A percentile compares a stretch with the other conserved stretches of the same genome.
Evolutionary conservation across 2,888 invertebrate genomes (phyloP).

Genomic region (Bhutanitis thaidina): DNA sequence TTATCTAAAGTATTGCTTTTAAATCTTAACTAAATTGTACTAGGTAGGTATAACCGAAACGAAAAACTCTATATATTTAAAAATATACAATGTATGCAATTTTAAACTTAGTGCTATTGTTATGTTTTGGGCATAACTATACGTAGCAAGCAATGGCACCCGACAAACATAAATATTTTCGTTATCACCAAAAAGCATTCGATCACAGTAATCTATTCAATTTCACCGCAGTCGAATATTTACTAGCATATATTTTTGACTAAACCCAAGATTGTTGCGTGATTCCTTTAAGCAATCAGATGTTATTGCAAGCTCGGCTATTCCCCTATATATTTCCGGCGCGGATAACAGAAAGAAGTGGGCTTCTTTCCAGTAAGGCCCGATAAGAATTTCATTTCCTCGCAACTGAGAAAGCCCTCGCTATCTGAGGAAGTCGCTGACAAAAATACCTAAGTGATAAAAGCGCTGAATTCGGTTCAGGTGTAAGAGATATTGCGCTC

Average conservation of each 20-base stretch:
- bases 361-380: slow-evolving; percentile 66
- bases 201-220: slow-evolving; percentile 19
- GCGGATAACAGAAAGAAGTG: slow-evolving; percentile 72
- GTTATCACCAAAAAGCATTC: too few species aligned
- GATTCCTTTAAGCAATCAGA: slow-evolving; percentile 69
- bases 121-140: too few species aligned
- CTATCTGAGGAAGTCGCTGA: slow-evolving; percentile 74
- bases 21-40: too few species aligned
- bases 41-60: too few species aligned
- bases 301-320: slow-evolving; percentile 54
- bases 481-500: slow-evolving; percentile 44
- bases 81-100: too few species aligned
- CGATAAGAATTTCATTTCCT: slow-evolving; percentile 81
- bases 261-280: slow-evolving; percentile 46
- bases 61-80: too few species aligned
- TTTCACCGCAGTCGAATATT: slow-evolving; percentile 33
- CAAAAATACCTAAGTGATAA: slow-evolving; percentile 77
- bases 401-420: slow-evolving; percentile 59
- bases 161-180: too few species aligned
- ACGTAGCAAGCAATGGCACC: too few species aligned
- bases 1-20: too few species aligned
- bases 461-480: slow-evolving; percentile 64
- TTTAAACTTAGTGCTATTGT: too few species aligned
- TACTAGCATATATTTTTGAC: slow-evolving; percentile 45
- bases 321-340: slow-evolving; percentile 70